Percentiles rank a stretch among this genome's conserved stretches.
phyloP scores from a whole-genome alignment of 2,888 invertebrate species.

The Sphecodes monilicornis region DNA sequence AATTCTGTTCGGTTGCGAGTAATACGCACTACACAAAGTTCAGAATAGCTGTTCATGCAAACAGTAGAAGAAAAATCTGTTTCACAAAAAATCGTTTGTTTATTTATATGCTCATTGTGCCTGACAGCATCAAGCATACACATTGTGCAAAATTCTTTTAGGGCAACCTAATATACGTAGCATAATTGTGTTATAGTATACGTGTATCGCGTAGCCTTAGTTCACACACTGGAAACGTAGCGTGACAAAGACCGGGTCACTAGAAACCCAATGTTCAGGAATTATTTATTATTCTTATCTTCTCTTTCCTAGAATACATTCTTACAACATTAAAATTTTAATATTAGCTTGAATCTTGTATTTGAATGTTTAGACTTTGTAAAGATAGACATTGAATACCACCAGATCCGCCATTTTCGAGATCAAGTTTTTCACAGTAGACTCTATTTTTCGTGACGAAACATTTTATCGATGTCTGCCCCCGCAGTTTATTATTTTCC shows the following conservation, averaged over 20 bases:
- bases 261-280: background rate
- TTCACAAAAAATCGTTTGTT: too few species aligned
- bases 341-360: too few species aligned
- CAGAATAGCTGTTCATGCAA: too few species aligned
- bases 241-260: background rate
- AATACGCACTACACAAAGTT: too few species aligned
- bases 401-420: background rate
- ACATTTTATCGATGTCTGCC: constrained; percentile 5
- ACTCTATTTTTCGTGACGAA: background rate
- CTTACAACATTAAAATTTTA: background rate
- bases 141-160: too few species aligned
- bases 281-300: background rate
- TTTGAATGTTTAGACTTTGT: background rate
- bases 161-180: too few species aligned
- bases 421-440: background rate
- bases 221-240: background rate
- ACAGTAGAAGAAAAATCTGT: too few species aligned
- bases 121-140: too few species aligned
- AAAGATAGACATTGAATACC: background rate
- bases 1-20: too few species aligned
- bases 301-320: background rate
- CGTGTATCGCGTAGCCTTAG: background rate
- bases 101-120: too few species aligned
- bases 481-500: constrained; percentile 17
- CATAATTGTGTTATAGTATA: background rate